These are phyloP conservation scores for Coregonus clupeaformis DNA, from an alignment of 2,113 vertebrate genomes.

Conservation along the genomic window DNA sequence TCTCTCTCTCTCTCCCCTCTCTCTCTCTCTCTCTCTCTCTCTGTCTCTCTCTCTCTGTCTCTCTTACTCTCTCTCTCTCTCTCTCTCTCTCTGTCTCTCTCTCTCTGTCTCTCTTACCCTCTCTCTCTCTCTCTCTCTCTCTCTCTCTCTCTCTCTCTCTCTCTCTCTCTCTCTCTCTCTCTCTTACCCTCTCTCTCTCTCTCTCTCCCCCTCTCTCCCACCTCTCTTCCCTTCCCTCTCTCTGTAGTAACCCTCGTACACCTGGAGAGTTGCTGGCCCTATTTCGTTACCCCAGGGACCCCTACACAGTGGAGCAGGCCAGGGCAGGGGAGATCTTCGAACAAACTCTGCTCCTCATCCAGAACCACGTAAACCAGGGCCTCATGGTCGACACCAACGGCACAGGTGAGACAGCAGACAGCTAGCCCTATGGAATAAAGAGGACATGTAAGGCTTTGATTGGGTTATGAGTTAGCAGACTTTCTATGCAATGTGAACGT, in stretches of 20 bases:
- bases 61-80: too few relatives aligned
- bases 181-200: neutral
- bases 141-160: constrained; percentile 5
- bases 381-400: constrained; percentile 96
- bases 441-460: too few relatives aligned
- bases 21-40: too few relatives aligned
- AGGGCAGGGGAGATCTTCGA: constrained; percentile 98
- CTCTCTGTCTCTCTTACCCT: constrained; percentile 18
- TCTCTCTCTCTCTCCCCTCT: too few relatives aligned
- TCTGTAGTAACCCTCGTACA: constrained; percentile 87
- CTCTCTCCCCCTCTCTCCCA: neutral
- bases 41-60: too few relatives aligned
- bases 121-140: neutral
- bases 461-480: too few relatives aligned
- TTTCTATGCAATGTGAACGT: too few relatives aligned
- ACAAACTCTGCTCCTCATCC: constrained; percentile 93
- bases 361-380: constrained; percentile 93
- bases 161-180: constrained; percentile 7
- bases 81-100: too few relatives aligned
- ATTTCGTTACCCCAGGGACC: constrained; percentile 95
- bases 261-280: constrained; percentile 92
- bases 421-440: neutral
- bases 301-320: constrained; percentile 95
- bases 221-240: too few relatives aligned
- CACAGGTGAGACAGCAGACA: constrained; percentile 79